These are phyloP conservation scores for Zosterops japonicus DNA, from an alignment of 2,113 vertebrate genomes.

Conservation along the genomic window DNA sequence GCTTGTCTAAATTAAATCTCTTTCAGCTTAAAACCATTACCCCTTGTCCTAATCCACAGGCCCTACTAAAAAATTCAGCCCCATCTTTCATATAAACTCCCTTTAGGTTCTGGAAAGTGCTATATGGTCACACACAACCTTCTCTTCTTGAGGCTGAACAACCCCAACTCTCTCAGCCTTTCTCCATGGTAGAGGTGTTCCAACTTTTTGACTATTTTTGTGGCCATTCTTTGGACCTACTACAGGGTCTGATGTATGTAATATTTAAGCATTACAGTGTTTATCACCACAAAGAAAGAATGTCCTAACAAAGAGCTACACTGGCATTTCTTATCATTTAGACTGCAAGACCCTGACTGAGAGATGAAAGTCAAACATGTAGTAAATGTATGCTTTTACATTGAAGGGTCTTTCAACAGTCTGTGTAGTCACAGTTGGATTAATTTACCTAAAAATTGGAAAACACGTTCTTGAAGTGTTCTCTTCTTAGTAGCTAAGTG, in stretches of 20 bases:
- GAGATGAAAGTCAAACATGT: background rate
- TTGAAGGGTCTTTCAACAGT: background rate
- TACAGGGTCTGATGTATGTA: background rate
- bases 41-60: background rate
- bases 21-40: background rate
- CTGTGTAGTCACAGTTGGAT: background rate
- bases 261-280: background rate
- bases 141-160: background rate
- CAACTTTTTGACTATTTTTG: background rate
- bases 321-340: accelerated
- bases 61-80: background rate
- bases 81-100: background rate
- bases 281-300: background rate
- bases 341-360: background rate
- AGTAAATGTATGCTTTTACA: background rate
- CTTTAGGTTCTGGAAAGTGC: background rate
- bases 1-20: background rate
- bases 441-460: background rate
- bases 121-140: background rate
- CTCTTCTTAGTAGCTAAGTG: background rate
- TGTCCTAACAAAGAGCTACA: background rate
- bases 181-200: background rate
- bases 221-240: background rate
- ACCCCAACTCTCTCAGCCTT: background rate
- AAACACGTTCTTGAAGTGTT: background rate